These are phyloP conservation scores for Acanthornis magna DNA, from an alignment of 2,797 vertebrate species.

Conservation along the genomic window DNA sequence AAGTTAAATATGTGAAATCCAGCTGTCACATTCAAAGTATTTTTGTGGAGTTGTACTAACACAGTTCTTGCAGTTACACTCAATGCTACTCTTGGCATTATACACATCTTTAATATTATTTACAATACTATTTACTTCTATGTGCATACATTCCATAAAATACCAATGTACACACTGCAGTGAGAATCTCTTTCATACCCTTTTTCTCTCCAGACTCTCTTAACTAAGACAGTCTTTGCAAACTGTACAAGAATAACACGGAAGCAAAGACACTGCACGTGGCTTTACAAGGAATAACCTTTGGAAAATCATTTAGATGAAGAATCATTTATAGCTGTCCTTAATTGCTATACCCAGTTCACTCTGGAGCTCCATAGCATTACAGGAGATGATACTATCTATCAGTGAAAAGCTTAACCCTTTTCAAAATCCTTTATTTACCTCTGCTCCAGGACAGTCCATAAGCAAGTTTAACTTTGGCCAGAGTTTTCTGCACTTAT, in stretches of 20 bases:
- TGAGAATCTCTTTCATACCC: not conserved
- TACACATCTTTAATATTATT: not conserved
- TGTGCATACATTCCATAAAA: not conserved
- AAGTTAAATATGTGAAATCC: not conserved
- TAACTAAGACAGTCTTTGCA: not conserved
- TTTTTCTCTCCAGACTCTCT: not conserved
- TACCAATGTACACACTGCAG: not conserved
- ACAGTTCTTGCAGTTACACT: not conserved
- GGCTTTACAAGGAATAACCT: slow-evolving; percentile 6
- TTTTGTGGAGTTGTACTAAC: not conserved
- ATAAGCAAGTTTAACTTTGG: not conserved
- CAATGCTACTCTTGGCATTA: not conserved
- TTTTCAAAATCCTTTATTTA: not conserved
- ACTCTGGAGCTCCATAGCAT: not conserved
- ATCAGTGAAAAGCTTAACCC: not conserved
- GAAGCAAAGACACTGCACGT: not conserved
- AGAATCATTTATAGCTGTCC: not conserved
- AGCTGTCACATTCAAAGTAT: not conserved
- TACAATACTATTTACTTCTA: not conserved
- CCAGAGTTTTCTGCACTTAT: not conserved
- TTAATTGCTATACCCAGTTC: not conserved
- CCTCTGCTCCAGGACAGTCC: not conserved
- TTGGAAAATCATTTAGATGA: slow-evolving; percentile 21
- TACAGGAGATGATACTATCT: not conserved
- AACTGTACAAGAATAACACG: not conserved